These are phyloP conservation scores for Ditylenchus weischeri DNA, from an alignment of 2,888 invertebrate genomes.

Conservation along the genomic window DNA sequence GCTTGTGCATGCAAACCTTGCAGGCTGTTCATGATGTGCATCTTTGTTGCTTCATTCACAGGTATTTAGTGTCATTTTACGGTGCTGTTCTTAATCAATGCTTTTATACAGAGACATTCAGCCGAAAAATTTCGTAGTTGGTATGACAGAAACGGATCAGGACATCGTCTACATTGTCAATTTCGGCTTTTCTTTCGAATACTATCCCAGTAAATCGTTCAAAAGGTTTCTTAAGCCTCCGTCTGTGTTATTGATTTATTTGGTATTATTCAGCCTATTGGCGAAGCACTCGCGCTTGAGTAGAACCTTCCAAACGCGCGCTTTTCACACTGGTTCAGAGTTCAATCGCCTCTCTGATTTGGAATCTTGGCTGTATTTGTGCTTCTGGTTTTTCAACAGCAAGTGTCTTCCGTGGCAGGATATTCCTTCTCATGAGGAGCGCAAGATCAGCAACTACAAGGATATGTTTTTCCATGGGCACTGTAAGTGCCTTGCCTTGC, in stretches of 20 bases:
- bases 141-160: not conserved
- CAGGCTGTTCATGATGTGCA: slow-evolving; percentile 13
- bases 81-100: not conserved
- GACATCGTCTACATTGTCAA: slow-evolving; percentile 12
- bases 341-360: slow-evolving; percentile 2
- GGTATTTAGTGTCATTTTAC: not conserved
- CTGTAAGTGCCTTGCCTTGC: not conserved
- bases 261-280: not conserved
- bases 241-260: no score
- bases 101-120: not conserved
- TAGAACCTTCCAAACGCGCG: not conserved
- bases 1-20: not conserved
- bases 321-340: slow-evolving; percentile 3
- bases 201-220: not conserved
- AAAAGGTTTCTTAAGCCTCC: no score
- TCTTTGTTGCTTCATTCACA: slow-evolving; percentile 9
- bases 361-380: slow-evolving; percentile 11
- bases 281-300: not conserved
- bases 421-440: not conserved
- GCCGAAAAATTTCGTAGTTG: slow-evolving; percentile 11
- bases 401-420: not conserved
- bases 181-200: slow-evolving; percentile 5
- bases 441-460: slow-evolving; percentile 7
- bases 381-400: not conserved
- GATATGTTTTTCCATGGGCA: not conserved